Base-by-base conservation (phyloP, 2,888 invertebrate genomes). In the Lymantria dispar region DNA sequence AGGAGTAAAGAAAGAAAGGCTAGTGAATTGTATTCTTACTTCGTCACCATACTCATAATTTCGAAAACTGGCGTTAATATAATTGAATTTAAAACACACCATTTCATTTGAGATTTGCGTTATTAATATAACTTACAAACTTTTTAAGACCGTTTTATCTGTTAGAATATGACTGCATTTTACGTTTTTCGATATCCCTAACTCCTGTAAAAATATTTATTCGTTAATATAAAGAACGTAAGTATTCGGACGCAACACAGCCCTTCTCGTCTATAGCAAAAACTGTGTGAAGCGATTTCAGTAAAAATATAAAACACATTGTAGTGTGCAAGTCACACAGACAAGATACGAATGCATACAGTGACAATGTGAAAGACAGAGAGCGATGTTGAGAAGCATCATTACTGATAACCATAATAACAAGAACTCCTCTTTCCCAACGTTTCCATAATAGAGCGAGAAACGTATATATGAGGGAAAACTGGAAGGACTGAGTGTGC, bases 301-400 rank as follows among this genome's bases (percentile, higher is more conserved):
- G 44, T 51, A 52, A 60, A 64, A 54, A 50, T 59, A 56, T 41
- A 14, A n/a, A 40, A 12, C 13, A 15, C 33, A 43, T 50, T 45
- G 52, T 42, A 56, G 48, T 66, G 68, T 62, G 57, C 44, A 48
- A 41, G 47, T 43, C 47, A 62, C 56, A 55, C 49, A 52, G 36
- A 29, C 56, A 46, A 45, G 46, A 50, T 43, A 47, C 42, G 50
- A 54, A 55, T 60, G 59, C 60, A 62, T 54, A 60, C 53, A 59
- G 40, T 50, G 50, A 54, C 51, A 54, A 52, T 39, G 53, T 54
- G 71, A 70, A 72, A 65, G 74, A 80, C 64, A 76, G 77, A 78
- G 78, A 80, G 50, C 62, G 68, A 60, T 43, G 58, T 60, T 52
- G 47, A 62, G 44, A 59, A 60, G 39, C 47, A 57, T 42, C 57